Percentiles rank a stretch among this genome's conserved stretches.
Evolutionary conservation across 2,888 invertebrate species (phyloP).

Genomic region (Thymelicus lineola): DNA sequence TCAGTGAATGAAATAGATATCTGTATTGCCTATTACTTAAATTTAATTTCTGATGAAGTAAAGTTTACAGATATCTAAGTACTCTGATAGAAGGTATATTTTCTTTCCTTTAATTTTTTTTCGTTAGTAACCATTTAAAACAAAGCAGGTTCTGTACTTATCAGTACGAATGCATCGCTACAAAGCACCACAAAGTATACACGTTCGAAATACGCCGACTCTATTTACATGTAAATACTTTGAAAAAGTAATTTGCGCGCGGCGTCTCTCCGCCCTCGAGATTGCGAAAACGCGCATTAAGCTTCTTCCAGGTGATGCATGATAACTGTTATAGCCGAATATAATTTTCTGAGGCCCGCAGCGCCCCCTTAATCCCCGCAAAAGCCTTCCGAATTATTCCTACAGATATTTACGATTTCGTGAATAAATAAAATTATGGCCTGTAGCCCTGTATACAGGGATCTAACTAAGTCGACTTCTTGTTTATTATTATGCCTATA

Average conservation of each 20-base stretch:
- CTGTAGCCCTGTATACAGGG: conserved; percentile 63
- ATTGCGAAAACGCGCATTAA: conserved; percentile 84
- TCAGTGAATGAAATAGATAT: too few relatives aligned
- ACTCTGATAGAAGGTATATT: too few relatives aligned
- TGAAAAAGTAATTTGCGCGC: conserved; percentile 84
- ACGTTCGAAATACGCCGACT: conserved; percentile 63
- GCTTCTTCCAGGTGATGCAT: conserved; percentile 84
- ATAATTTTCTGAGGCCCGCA: conserved; percentile 84
- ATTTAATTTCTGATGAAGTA: too few relatives aligned
- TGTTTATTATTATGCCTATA: conserved; percentile 84
- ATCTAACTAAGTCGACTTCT: conserved; percentile 73
- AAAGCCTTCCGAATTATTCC: conserved; percentile 84
- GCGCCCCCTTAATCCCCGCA: conserved; percentile 83
- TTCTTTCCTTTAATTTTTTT: too few relatives aligned
- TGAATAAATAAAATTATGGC: conserved; percentile 85
- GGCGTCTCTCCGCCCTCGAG: conserved; percentile 80
- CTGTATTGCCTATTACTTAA: too few relatives aligned
- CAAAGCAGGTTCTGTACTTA: conserved; percentile 10
- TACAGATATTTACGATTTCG: conserved; percentile 83
- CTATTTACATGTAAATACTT: conserved; percentile 86
- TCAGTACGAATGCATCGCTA: conserved; percentile 46
- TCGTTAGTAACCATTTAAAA: neutral
- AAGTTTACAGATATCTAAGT: too few relatives aligned
- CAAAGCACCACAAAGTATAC: conserved; percentile 63
- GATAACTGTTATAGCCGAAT: conserved; percentile 85